Percentiles rank a stretch among this genome's conserved stretches.
Evolutionary conservation across 2,797 vertebrate species (phyloP).

Genomic region (Hippocampus kuda): DNA sequence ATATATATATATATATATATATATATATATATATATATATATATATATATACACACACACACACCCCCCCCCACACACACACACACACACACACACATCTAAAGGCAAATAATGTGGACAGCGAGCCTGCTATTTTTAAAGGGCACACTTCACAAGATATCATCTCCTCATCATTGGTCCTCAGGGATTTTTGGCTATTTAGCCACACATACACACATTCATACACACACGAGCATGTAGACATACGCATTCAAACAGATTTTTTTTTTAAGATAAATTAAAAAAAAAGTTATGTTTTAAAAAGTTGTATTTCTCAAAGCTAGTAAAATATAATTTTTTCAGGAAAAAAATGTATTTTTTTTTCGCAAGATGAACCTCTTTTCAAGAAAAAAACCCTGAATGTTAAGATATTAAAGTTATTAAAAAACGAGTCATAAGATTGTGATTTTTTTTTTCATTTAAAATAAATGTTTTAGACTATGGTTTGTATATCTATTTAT

Average conservation of each 20-base stretch:
- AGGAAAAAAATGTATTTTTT: no score
- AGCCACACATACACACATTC: slow-evolving; percentile 14
- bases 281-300: not conserved
- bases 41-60: slow-evolving; percentile 8
- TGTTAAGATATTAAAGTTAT: no score
- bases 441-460: no score
- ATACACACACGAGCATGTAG: not conserved
- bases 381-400: no score
- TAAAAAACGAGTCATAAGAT: no score
- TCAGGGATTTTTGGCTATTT: slow-evolving; percentile 45
- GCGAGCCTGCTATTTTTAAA: slow-evolving; percentile 69
- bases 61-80: slow-evolving; percentile 9
- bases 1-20: no score
- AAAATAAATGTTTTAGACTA: no score
- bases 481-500: no score
- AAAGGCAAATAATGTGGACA: slow-evolving; percentile 55
- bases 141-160: slow-evolving; percentile 65
- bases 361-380: no score
- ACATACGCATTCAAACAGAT: not conserved
- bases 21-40: no score
- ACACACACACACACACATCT: slow-evolving; percentile 13
- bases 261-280: not conserved
- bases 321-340: no score
- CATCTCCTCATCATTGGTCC: slow-evolving; percentile 57
- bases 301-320: no score